A percentile compares a stretch with the other conserved stretches of the same genome.
Conservation (phyloP, 2,797 vertebrate species). For the Intellagama lesueurii region DNA sequence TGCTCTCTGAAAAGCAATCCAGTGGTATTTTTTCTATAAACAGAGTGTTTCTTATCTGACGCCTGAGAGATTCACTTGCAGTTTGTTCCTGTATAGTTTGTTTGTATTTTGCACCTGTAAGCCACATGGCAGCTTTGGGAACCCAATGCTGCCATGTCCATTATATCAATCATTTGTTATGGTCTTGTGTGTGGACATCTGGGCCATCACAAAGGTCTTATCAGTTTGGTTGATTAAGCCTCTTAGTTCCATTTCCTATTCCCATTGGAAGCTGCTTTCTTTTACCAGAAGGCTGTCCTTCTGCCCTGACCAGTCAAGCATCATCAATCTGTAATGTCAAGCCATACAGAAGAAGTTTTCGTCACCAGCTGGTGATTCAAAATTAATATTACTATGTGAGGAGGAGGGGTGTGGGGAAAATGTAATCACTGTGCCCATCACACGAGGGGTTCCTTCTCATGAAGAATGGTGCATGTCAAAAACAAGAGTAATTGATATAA, state of each 20-base stretch:
- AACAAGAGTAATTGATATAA: slow-evolving; percentile 60
- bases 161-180: slow-evolving; percentile 37
- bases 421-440: slow-evolving; percentile 61
- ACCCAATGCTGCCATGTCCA: slow-evolving; percentile 4
- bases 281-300: slow-evolving; percentile 62
- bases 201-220: slow-evolving; percentile 9
- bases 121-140: slow-evolving; percentile 11
- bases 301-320: slow-evolving; percentile 62
- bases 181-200: slow-evolving; percentile 46
- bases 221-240: slow-evolving; percentile 60
- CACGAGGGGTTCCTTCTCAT: slow-evolving; percentile 52
- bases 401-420: slow-evolving; percentile 64
- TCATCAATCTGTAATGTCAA: slow-evolving; percentile 75
- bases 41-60: slow-evolving; percentile 32
- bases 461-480: slow-evolving; percentile 46
- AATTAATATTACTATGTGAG: slow-evolving; percentile 65
- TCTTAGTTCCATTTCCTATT: slow-evolving; percentile 68
- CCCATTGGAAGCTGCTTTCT: slow-evolving; percentile 53
- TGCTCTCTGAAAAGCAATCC: slow-evolving; percentile 29
- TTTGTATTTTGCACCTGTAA: slow-evolving; percentile 21
- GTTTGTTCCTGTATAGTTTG: slow-evolving; percentile 30
- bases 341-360: slow-evolving; percentile 66
- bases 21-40: slow-evolving; percentile 33
- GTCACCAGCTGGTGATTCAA: slow-evolving; percentile 72
- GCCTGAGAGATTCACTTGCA: neutral